Evolutionary conservation across 2,113 vertebrate species (phyloP).

Genomic region (Tyto alba): DNA sequence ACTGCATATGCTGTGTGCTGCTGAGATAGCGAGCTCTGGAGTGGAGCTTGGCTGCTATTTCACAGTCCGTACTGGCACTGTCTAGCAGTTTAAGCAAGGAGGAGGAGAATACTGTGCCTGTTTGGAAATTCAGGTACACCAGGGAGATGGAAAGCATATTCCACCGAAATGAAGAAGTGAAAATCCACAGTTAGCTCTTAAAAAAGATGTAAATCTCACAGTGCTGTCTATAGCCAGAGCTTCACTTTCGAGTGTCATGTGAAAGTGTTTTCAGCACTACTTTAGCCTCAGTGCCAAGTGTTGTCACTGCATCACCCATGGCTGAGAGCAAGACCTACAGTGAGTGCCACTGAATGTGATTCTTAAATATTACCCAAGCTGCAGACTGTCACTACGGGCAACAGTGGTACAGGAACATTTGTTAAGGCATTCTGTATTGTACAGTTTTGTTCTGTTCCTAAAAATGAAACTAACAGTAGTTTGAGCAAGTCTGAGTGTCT

Average conservation of each 20-base stretch:
- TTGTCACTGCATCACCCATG: neutral
- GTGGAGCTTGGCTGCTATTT: neutral
- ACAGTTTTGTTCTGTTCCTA: neutral
- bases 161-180: neutral
- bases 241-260: neutral
- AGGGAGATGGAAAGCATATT: neutral
- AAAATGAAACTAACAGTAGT: neutral
- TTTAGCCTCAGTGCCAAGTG: neutral
- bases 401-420: neutral
- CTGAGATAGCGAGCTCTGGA: neutral
- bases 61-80: neutral
- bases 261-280: neutral
- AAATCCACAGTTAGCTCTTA: neutral
- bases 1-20: neutral
- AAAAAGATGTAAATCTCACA: neutral
- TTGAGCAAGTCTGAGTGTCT: neutral
- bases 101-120: accelerated
- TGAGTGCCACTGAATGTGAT: neutral
- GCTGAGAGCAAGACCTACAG: neutral
- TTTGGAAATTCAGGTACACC: neutral
- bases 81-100: neutral
- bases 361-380: neutral
- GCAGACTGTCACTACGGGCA: slow-evolving; percentile 20
- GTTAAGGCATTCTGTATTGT: neutral
- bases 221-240: neutral